Conservation (phyloP, 2,113 vertebrate genomes). For the Platichthys stellatus region DNA sequence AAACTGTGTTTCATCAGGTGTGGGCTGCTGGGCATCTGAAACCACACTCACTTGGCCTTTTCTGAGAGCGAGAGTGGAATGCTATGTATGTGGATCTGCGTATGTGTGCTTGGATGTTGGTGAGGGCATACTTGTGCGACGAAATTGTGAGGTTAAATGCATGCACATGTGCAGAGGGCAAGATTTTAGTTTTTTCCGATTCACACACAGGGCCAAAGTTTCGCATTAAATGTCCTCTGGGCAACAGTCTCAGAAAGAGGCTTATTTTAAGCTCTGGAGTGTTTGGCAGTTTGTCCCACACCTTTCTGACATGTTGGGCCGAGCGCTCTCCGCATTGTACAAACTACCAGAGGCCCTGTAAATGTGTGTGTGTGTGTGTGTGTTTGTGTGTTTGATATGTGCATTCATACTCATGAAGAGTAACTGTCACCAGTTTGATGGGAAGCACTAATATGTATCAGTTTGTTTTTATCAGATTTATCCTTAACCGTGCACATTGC, state of each 20-base stretch:
- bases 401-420: conserved; percentile 25
- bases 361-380: conserved; percentile 34
- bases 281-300: conserved; percentile 41
- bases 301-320: conserved; percentile 40
- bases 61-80: conserved; percentile 46
- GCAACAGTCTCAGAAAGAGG: conserved; percentile 31
- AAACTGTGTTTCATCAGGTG: conserved; percentile 80
- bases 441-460: conserved; percentile 3
- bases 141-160: conserved; percentile 23
- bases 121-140: conserved; percentile 17
- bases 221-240: conserved; percentile 36
- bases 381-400: conserved; percentile 9
- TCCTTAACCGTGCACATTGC: conserved; percentile 15
- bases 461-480: conserved; percentile 4
- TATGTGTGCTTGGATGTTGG: conserved; percentile 39
- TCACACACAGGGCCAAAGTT: conserved; percentile 44
- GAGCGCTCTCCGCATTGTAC: conserved; percentile 27
- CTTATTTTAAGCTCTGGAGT: conserved; percentile 39
- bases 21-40: conserved; percentile 74
- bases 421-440: neutral
- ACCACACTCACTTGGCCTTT: conserved; percentile 59
- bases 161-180: conserved; percentile 34
- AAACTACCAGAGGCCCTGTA: conserved; percentile 37
- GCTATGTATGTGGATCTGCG: conserved; percentile 45
- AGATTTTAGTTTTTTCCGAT: conserved; percentile 19